These are phyloP conservation scores for Paraescarpia echinospica DNA, from an alignment of 1,140 invertebrate species.

Conservation along the genomic window DNA sequence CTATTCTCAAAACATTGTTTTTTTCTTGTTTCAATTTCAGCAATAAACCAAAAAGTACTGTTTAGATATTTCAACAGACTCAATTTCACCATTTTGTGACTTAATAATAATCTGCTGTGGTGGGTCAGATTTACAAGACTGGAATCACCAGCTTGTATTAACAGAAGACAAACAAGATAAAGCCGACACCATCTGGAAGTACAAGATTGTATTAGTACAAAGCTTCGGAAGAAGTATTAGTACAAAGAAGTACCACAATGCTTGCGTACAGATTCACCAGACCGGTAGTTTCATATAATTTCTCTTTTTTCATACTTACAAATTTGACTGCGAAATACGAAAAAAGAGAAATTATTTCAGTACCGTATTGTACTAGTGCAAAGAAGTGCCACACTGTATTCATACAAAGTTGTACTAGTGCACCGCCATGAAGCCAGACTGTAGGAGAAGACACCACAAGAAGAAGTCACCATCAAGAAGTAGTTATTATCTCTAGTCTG, in stretches of 20 bases:
- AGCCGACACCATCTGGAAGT: background rate
- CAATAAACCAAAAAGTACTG: too few species aligned
- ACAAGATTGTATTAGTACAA: background rate
- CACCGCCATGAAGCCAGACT: background rate
- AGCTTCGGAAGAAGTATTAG: background rate
- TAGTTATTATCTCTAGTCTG: background rate
- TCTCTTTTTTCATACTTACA: too few species aligned
- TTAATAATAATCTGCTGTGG: too few species aligned
- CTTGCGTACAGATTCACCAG: too few species aligned
- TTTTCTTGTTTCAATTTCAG: too few species aligned
- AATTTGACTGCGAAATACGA: too few species aligned
- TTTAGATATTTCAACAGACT: too few species aligned
- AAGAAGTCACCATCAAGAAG: background rate
- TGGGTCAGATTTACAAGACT: too few species aligned
- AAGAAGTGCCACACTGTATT: background rate
- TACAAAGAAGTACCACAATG: background rate
- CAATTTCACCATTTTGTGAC: too few species aligned
- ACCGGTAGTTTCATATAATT: too few species aligned
- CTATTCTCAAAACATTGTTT: too few species aligned
- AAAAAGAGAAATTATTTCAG: background rate
- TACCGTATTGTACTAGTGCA: background rate
- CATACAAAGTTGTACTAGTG: background rate
- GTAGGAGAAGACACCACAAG: background rate
- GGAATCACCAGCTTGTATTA: background rate
- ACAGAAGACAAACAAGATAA: background rate